A percentile compares a stretch with the other conserved stretches of the same genome.
These are phyloP conservation scores for Cryptotis parvus DNA, from an alignment of 2,113 vertebrate species.

Conservation along the genomic window DNA sequence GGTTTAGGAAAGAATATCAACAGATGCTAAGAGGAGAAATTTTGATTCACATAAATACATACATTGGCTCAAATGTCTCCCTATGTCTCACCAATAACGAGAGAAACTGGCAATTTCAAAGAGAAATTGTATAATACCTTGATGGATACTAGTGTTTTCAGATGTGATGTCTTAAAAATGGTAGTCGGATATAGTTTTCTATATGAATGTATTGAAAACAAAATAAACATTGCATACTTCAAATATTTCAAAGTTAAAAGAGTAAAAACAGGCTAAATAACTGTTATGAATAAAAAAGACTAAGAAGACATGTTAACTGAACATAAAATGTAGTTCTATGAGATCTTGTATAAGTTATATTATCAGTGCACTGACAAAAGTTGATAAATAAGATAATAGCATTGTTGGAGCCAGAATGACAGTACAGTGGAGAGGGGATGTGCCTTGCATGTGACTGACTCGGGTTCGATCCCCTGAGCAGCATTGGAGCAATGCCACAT, in stretches of 20 bases:
- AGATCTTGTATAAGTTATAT: neutral
- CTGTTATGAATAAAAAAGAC: neutral
- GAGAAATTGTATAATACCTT: neutral
- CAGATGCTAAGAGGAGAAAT: neutral
- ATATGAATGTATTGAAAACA: neutral
- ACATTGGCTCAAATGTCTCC: neutral
- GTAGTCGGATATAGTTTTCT: neutral
- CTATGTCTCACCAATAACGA: neutral
- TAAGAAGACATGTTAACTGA: neutral
- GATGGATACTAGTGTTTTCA: neutral
- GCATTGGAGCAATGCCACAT: neutral
- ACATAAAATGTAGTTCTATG: neutral
- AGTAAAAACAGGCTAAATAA: neutral
- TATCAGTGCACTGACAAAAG: neutral
- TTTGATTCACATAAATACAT: neutral
- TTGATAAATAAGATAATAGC: neutral
- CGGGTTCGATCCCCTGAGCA: too few relatives aligned
- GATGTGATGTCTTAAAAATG: neutral
- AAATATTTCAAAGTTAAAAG: neutral
- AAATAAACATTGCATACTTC: neutral
- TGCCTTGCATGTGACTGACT: too few relatives aligned
- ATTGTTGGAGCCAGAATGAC: too few relatives aligned
- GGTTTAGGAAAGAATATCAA: neutral
- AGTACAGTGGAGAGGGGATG: too few relatives aligned
- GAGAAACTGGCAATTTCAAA: neutral